These are phyloP conservation scores for Dysidea cf. avara DNA, from an alignment of 37 sponge, comb jelly and placozoan species.

Conservation along the genomic window DNA sequence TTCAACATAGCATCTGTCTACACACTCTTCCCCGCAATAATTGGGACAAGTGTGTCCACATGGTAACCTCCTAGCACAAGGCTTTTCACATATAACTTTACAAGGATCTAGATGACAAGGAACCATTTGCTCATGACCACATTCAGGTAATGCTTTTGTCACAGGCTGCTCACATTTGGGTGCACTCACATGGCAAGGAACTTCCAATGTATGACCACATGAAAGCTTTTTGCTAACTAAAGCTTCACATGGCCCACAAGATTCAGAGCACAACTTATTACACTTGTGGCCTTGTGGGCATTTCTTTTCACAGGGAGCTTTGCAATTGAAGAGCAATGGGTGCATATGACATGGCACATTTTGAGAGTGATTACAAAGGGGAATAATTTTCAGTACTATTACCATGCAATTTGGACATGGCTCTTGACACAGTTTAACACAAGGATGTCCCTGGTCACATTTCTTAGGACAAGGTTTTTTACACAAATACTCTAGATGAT, in stretches of 20 bases:
- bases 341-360: constrained; percentile 37
- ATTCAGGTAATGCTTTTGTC: constrained; percentile 32
- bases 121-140: constrained; percentile 26
- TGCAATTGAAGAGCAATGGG: constrained; percentile 24
- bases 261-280: constrained; percentile 56
- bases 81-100: constrained; percentile 22
- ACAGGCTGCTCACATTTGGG: too few relatives aligned
- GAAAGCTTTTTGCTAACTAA: constrained; percentile 38
- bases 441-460: constrained; percentile 40
- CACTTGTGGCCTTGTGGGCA: constrained; percentile 68
- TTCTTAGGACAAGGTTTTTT: constrained; percentile 38
- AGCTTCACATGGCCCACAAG: constrained; percentile 56
- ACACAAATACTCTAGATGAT: constrained; percentile 58
- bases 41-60: constrained; percentile 83
- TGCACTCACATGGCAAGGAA: constrained; percentile 51
- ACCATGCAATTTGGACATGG: constrained; percentile 26
- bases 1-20: constrained; percentile 17
- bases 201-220: constrained; percentile 61
- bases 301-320: constrained; percentile 12
- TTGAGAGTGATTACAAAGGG: constrained; percentile 47
- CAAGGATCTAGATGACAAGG: constrained; percentile 19
- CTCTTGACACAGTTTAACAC: constrained; percentile 39
- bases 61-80: constrained; percentile 47
- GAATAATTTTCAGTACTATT: constrained; percentile 28
- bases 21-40: constrained; percentile 57